Evolutionary conservation across 2,797 vertebrate genomes (phyloP), one percentile per base, ranked within the genome.

Genomic region (Sebastes trivittatus): DNA sequence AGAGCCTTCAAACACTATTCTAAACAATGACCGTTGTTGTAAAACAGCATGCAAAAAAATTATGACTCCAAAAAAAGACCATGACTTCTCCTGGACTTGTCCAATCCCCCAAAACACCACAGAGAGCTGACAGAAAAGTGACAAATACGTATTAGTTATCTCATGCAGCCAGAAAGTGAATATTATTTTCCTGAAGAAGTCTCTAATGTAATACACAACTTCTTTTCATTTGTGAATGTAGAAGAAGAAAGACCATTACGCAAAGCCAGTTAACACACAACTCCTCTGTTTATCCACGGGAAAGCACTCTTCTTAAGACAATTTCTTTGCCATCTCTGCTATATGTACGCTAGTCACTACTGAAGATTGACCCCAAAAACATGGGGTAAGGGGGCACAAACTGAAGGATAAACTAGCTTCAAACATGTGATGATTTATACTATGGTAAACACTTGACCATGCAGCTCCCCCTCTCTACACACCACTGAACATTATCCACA

Each of bases 401-500:
- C 20, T 14, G 5, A 68, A 61, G 18, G 11, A 60, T 30, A 20
- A 49, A 72, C 25, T 22, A 58, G 18, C 27, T 56, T 42, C 14
- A 63, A 49, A 71, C 0, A 1, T 46, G 61, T 56, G 29, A 55
- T 74, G 42, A 78, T 68, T 72, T 62, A 7, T 14, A 65, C 2
- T 9, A 23, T 32, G 6, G 23, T 29, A 13, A 66, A 69, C 36
- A 77, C 27, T 70, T 77, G 36, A 75, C 25, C 55, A 42, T 10
- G 36, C 66, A 67, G 36, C 75, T 81, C 30, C 38, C 67, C 36
- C 23, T 60, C 73, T 62, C 69, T 63, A 67, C 54, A 84, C 80
- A 84, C 55, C 23, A 60, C 75, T 75, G 77, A 80, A 82, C 70
- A 80, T 84, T 55, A 65, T 81, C 52, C 69, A 85, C 78, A 87